Conservation (phyloP, 1,140 invertebrate species). For the Bradysia coprophila region DNA sequence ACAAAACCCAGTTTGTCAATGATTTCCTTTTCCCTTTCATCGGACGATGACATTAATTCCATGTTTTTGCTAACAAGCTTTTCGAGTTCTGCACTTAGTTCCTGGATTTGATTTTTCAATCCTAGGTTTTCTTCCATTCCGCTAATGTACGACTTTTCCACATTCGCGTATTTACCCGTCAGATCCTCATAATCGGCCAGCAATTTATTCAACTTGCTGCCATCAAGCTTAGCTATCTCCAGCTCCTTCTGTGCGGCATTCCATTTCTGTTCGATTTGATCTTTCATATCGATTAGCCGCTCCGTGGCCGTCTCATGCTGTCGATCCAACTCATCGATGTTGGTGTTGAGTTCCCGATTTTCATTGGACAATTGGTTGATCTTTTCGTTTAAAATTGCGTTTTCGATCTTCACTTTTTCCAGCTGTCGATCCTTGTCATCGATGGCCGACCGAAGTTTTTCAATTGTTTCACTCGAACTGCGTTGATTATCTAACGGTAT, state of each 20-base stretch:
- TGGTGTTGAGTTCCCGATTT: constrained; percentile 32
- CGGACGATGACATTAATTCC: neutral
- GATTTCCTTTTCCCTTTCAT: constrained; percentile 5
- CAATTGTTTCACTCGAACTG: constrained; percentile 5
- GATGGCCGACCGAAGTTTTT: constrained; percentile 5
- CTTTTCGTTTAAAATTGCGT: constrained; percentile 24
- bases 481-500: constrained; percentile 5
- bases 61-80: neutral
- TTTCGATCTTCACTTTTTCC: constrained; percentile 7
- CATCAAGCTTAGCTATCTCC: constrained; percentile 4
- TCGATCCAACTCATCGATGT: constrained; percentile 49
- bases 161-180: neutral
- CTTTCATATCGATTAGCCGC: constrained; percentile 37
- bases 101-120: neutral
- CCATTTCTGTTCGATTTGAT: constrained; percentile 35
- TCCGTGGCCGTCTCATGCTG: constrained; percentile 52
- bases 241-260: neutral
- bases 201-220: constrained; percentile 6
- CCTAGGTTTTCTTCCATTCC: constrained; percentile 10
- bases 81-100: neutral
- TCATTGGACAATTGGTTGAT: constrained; percentile 25
- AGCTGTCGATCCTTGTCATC: constrained; percentile 7
- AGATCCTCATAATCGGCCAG: neutral
- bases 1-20: constrained; percentile 6
- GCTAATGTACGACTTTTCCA: neutral